These are phyloP conservation scores for Hyperoplus lanceolatus DNA, from an alignment of 2,797 vertebrate genomes.

Conservation along the genomic window DNA sequence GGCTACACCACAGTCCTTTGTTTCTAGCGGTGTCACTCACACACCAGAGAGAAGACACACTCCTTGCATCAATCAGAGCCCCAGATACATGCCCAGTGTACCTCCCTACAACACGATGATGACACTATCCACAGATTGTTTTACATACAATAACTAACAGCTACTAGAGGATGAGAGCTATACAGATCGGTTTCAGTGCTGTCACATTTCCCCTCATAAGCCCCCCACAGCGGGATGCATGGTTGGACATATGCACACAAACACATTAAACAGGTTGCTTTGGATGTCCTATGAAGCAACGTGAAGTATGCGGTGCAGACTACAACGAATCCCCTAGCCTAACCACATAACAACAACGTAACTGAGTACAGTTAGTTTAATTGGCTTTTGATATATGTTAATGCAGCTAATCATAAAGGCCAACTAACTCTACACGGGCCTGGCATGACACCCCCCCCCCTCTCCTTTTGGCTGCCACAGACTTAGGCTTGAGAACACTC, in stretches of 20 bases:
- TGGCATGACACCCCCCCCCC: conserved; percentile 62
- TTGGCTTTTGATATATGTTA: conserved; percentile 88
- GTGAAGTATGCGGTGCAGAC: conserved; percentile 52
- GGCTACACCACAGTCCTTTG: conserved; percentile 78
- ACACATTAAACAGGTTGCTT: conserved; percentile 53
- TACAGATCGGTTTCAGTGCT: conserved; percentile 2
- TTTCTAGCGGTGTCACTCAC: conserved; percentile 82
- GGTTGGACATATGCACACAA: neutral
- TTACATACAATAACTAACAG: conserved; percentile 30
- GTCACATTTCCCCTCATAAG: conserved; percentile 1
- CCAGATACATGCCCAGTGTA: conserved; percentile 66
- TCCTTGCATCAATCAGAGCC: conserved; percentile 81
- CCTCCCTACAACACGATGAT: conserved; percentile 53
- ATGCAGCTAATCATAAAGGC: conserved; percentile 85
- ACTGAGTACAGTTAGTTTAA: conserved; percentile 82
- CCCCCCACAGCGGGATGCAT: neutral
- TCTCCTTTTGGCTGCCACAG: conserved; percentile 76
- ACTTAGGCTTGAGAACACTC: conserved; percentile 70
- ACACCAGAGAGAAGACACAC: conserved; percentile 78
- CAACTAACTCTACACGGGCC: conserved; percentile 78
- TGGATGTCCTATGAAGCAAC: conserved; percentile 61
- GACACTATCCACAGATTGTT: conserved; percentile 52
- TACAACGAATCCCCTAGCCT: conserved; percentile 62
- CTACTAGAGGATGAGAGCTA: conserved; percentile 28
- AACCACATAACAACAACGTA: conserved; percentile 82